Evolutionary conservation across 2,888 invertebrate species (phyloP).

Genomic region (Eledone cirrhosa): DNA sequence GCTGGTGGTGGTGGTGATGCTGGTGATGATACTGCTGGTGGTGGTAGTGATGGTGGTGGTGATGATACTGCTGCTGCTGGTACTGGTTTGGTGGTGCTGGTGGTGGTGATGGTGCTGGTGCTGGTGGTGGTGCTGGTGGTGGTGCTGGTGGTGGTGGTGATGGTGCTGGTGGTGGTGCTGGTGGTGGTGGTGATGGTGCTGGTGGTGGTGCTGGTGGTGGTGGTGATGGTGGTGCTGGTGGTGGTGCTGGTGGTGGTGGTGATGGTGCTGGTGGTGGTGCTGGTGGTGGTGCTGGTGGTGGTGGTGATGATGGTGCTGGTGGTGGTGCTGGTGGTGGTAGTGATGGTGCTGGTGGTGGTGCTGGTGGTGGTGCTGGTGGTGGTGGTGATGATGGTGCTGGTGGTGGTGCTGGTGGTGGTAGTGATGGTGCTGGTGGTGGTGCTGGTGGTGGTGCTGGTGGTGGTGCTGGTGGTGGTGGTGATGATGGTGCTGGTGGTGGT

Average conservation of each 20-base stretch:
- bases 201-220: conserved; percentile 52
- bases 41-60: too few species aligned
- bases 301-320: neutral
- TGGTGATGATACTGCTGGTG: too few species aligned
- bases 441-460: too few species aligned
- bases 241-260: conserved; percentile 72
- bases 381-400: neutral
- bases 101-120: conserved; percentile 35
- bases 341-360: neutral
- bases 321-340: neutral
- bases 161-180: conserved; percentile 34
- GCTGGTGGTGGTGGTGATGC: too few species aligned
- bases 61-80: conserved; percentile 35
- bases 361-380: neutral
- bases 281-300: neutral
- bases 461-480: too few species aligned
- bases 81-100: too few species aligned
- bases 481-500: too few species aligned
- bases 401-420: too few species aligned
- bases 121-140: conserved; percentile 33
- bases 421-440: too few species aligned
- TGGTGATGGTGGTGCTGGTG: conserved; percentile 68
- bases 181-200: conserved; percentile 33
- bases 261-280: conserved; percentile 24
- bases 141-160: conserved; percentile 36